Evolutionary conservation across 2,113 vertebrate genomes (phyloP).

Genomic region (Gymnarchus niloticus): DNA sequence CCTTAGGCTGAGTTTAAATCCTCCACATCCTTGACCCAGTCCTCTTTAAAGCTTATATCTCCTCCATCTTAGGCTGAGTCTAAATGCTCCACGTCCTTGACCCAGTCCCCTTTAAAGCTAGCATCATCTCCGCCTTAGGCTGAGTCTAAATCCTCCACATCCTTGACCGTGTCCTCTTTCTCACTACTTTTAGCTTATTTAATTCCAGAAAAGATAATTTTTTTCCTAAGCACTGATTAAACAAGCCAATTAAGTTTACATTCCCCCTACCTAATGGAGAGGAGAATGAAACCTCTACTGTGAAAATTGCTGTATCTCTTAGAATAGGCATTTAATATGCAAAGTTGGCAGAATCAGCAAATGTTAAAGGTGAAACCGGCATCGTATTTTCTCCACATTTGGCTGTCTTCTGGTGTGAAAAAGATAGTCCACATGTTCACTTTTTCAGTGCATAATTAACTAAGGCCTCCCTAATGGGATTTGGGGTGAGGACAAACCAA

Average conservation of each 20-base stretch:
- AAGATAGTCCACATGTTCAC: background rate
- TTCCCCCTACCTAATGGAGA: background rate
- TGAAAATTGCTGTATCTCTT: background rate
- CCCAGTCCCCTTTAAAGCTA: no score
- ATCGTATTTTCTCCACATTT: background rate
- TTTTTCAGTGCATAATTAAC: background rate
- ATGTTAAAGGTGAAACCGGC: background rate
- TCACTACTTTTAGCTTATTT: background rate
- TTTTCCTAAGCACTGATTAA: background rate
- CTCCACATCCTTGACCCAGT: no score
- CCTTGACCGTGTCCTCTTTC: background rate
- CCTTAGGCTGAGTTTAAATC: no score
- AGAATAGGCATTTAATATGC: background rate
- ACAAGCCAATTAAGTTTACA: conserved; percentile 2
- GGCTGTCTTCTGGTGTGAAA: background rate
- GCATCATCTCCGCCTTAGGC: no score
- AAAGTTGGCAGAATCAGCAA: background rate
- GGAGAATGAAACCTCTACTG: background rate
- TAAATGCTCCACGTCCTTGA: no score
- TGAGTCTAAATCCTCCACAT: background rate
- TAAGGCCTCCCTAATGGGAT: background rate
- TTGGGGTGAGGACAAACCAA: background rate
- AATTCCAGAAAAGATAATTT: background rate
- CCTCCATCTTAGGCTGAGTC: no score
- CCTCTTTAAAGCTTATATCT: no score